These are phyloP conservation scores for Nannospalax galili DNA, from an alignment of 2,113 vertebrate species.

Conservation along the genomic window DNA sequence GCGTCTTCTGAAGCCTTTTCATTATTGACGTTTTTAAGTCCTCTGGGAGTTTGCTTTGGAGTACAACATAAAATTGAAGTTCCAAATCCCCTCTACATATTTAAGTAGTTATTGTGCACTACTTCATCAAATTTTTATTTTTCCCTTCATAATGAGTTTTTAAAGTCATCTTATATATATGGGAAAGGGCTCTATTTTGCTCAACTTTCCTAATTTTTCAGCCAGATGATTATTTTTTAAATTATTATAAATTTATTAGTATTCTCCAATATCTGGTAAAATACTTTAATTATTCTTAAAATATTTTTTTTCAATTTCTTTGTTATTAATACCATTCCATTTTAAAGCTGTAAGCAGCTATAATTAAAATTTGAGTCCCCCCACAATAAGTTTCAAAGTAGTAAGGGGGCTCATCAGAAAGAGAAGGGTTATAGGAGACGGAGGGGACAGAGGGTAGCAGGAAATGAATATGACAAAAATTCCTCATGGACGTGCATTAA, in stretches of 20 bases:
- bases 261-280: not conserved
- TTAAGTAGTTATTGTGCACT: not conserved
- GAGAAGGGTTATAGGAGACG: too few species aligned
- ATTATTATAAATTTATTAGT: not conserved
- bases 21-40: conserved; percentile 34
- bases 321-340: not conserved
- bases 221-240: not conserved
- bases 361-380: not conserved
- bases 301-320: not conserved
- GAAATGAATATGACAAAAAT: not conserved
- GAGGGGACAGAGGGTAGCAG: too few species aligned
- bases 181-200: not conserved
- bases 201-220: not conserved
- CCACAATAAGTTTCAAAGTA: not conserved
- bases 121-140: conserved; percentile 12
- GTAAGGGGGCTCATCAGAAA: not conserved
- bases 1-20: not conserved
- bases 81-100: not conserved
- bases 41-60: conserved; percentile 20
- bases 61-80: not conserved
- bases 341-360: not conserved
- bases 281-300: not conserved
- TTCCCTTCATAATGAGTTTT: not conserved
- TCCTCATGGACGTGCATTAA: not conserved
- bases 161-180: not conserved